These are phyloP conservation scores for Nannoperca australis DNA, from an alignment of 2,797 vertebrate genomes.

Conservation along the genomic window DNA sequence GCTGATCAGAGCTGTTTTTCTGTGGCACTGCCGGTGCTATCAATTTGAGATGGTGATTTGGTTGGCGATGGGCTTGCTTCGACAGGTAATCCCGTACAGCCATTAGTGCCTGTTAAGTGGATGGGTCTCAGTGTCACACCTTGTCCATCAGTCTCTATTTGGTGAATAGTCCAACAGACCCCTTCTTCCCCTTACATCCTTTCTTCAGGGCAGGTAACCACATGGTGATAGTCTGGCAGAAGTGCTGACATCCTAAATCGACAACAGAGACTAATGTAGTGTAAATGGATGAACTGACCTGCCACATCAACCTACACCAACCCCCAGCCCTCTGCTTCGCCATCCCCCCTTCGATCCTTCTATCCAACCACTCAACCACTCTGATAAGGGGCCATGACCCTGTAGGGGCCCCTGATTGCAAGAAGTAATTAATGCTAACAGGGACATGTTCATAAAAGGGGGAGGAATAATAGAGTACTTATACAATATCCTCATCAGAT, in stretches of 20 bases:
- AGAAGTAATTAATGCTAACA: constrained; percentile 70
- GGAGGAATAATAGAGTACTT: constrained; percentile 42
- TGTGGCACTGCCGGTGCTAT: constrained; percentile 58
- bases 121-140: constrained; percentile 77
- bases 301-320: constrained; percentile 34
- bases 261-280: constrained; percentile 60
- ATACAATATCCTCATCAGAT: constrained; percentile 60
- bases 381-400: constrained; percentile 51
- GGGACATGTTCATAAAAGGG: constrained; percentile 48
- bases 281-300: constrained; percentile 69
- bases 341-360: constrained; percentile 22
- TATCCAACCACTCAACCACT: constrained; percentile 49
- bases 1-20: constrained; percentile 61
- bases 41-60: constrained; percentile 67
- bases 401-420: constrained; percentile 53
- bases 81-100: constrained; percentile 81
- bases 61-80: constrained; percentile 44
- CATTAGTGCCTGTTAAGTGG: constrained; percentile 82
- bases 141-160: constrained; percentile 82
- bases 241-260: constrained; percentile 68
- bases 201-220: constrained; percentile 45
- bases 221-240: constrained; percentile 53
- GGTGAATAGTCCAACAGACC: constrained; percentile 51
- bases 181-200: constrained; percentile 14
- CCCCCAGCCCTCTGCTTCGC: constrained; percentile 29